A percentile compares a stretch with the other conserved stretches of the same genome.
phyloP scores from a whole-genome alignment of 2,888 invertebrate genomes.

The Amphipoea lucens region DNA sequence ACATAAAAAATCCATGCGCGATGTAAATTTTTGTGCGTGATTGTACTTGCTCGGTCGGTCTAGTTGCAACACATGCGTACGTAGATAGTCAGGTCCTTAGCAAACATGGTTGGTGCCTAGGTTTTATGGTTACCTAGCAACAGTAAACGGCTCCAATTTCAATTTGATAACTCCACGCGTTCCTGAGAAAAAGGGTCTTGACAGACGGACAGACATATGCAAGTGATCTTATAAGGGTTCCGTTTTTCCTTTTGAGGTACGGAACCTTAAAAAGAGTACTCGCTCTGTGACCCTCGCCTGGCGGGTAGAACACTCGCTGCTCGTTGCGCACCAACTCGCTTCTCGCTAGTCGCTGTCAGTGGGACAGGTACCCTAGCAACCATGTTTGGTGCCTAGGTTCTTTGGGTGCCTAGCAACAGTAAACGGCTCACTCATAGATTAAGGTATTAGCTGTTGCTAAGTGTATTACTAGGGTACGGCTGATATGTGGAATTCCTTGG shows the following conservation, averaged over 20 bases:
- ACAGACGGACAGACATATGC: no score
- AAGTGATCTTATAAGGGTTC: no score
- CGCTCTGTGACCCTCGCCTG: not conserved
- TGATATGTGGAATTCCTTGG: constrained; percentile 43
- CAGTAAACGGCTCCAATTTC: not conserved
- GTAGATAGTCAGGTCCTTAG: constrained; percentile 44
- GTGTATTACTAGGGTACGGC: constrained; percentile 29
- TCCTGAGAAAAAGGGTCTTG: no score
- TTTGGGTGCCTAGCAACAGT: constrained; percentile 52
- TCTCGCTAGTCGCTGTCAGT: not conserved
- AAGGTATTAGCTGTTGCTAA: constrained; percentile 31
- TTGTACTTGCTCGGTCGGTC: constrained; percentile 44
- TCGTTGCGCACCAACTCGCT: not conserved
- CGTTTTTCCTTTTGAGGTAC: no score
- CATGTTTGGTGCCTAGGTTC: constrained; percentile 29
- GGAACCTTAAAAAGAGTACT: not conserved
- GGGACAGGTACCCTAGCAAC: constrained; percentile 10
- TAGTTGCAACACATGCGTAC: constrained; percentile 51
- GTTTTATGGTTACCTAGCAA: constrained; percentile 51
- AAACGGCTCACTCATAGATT: constrained; percentile 17
- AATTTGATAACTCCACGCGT: no score
- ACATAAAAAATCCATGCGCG: constrained; percentile 39
- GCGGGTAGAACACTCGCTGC: not conserved
- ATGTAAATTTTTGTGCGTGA: constrained; percentile 52
- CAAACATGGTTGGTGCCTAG: constrained; percentile 36